Evolutionary conservation across 2,888 invertebrate genomes (phyloP).

Genomic region (Ectropis crepuscularia): DNA sequence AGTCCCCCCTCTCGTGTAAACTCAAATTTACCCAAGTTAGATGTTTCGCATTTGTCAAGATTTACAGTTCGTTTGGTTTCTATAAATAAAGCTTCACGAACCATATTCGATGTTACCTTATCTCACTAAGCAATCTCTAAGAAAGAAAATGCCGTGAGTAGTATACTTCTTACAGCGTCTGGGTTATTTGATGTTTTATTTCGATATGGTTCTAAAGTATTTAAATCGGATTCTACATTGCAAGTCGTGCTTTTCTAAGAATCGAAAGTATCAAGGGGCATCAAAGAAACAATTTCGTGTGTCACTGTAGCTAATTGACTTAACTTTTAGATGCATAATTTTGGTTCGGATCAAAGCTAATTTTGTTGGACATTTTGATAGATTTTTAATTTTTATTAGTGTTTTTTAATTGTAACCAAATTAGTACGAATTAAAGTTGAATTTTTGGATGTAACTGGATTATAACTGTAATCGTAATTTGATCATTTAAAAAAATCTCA

Average conservation of each 20-base stretch:
- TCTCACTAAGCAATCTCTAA: constrained; percentile 3
- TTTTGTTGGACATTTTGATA: constrained; percentile 5
- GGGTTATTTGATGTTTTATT: constrained; percentile 6
- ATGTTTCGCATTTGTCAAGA: constrained; percentile 74
- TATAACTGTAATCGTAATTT: background rate
- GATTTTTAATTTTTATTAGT: constrained; percentile 15
- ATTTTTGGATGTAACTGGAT: background rate
- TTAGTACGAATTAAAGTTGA: constrained; percentile 44
- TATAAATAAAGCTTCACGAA: constrained; percentile 37
- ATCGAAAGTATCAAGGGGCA: constrained; percentile 37
- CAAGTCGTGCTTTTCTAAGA: constrained; percentile 37
- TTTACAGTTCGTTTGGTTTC: constrained; percentile 51
- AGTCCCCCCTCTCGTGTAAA: constrained; percentile 54
- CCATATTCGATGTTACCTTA: constrained; percentile 6
- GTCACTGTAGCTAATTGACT: constrained; percentile 32
- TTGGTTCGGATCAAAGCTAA: constrained; percentile 26
- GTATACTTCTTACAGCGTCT: background rate
- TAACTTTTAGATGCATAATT: constrained; percentile 23
- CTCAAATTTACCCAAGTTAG: constrained; percentile 50
- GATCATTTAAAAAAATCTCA: background rate
- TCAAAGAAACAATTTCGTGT: constrained; percentile 37
- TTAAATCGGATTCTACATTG: constrained; percentile 8
- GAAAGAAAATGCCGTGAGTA: background rate
- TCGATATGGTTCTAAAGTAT: constrained; percentile 10
- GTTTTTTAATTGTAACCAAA: background rate